Evolutionary conservation across 2,113 vertebrate genomes (phyloP), one percentile per base, ranked within the genome.

Genomic region (Hymenochirus boettgeri): DNA sequence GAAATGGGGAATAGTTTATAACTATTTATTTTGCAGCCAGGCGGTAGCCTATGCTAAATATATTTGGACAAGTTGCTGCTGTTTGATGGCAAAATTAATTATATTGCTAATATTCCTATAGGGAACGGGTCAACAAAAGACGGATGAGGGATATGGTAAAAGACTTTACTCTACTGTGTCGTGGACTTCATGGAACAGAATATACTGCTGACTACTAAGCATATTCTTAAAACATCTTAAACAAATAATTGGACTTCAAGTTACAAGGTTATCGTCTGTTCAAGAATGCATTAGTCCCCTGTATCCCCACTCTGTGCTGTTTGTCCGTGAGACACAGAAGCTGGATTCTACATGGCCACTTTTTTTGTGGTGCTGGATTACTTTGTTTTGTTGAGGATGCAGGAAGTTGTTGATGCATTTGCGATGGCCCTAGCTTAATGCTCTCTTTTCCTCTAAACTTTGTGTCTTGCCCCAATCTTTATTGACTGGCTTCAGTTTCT

Each of bases 141-240:
- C 86, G 93, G 63, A 90, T 99, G 76, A 97, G 96, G 82, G 96
- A 99, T 76, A 95, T 96, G 70, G 96, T 99, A 77, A 99, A 98
- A 79, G 96, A 99, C 73, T 99, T 99, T 78, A 99, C 96, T 1
- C 76, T 99, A 65, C 78, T 99, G 75, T 99, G 95, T 81, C 86
- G 96, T 77, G 96, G 96, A 52, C 90, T 99, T 71, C 96, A 99
- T 35, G 96, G 96, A 69, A 99, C 96, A 0, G 96, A 99, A 74
- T 99, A 99, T 47, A 95, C 95, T 29, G 95, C 96, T 59, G 95
- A 99, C 75, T 99, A 99, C 90, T 99, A 88, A 98, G 73, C 76
- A 71, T 70, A 46, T 3, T n/a, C 29, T 27, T n/a, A 47, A 17
- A 4, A 13, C 47, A 23, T 35, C 54, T 18, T 9, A 1, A 5